Percentiles rank a stretch among this genome's conserved stretches.
Evolutionary conservation across 2,797 vertebrate genomes (phyloP).

Genomic region (Alectoris magna): DNA sequence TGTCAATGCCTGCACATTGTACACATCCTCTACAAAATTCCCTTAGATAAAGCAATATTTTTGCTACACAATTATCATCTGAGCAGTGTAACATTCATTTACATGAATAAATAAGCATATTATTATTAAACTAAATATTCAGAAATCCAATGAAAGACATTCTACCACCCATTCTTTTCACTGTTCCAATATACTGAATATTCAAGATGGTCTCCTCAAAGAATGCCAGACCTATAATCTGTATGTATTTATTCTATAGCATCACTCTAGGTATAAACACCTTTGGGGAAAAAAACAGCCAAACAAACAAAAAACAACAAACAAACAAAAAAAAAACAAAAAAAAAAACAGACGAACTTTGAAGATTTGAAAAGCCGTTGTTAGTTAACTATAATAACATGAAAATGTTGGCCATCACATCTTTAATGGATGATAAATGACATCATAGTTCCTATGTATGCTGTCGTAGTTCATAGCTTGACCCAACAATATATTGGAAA

Average conservation of each 20-base stretch:
- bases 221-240: neutral
- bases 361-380: neutral
- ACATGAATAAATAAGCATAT: neutral
- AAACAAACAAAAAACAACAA: too few relatives aligned
- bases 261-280: neutral
- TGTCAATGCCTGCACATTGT: neutral
- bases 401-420: neutral
- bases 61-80: neutral
- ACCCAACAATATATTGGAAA: neutral
- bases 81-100: neutral
- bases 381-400: neutral
- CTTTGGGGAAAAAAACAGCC: neutral
- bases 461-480: neutral
- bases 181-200: neutral
- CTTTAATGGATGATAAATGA: neutral
- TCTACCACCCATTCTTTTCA: neutral
- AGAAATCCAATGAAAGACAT: neutral
- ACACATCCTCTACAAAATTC: neutral
- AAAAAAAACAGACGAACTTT: neutral
- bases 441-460: neutral
- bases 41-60: neutral
- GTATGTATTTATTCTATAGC: neutral
- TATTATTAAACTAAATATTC: neutral
- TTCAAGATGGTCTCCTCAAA: neutral
- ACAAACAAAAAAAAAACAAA: too few relatives aligned